Evolutionary conservation across 2,113 vertebrate species (phyloP).

Genomic region (Xerus inauris): DNA sequence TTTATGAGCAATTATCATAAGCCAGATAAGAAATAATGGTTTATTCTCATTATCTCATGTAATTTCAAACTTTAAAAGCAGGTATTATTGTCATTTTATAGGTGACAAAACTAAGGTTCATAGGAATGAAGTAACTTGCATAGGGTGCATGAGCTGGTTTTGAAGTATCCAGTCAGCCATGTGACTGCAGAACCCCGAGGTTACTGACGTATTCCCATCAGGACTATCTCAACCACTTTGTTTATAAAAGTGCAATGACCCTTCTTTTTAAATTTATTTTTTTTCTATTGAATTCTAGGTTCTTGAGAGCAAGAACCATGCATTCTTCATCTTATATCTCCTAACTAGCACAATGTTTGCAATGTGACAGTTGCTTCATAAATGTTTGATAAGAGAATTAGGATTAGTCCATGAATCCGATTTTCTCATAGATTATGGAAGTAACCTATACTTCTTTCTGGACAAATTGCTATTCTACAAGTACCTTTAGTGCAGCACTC

Average conservation of each 20-base stretch:
- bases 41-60: neutral
- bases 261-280: conserved; percentile 29
- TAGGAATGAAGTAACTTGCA: neutral
- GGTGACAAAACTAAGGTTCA: conserved; percentile 27
- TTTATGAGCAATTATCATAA: conserved; percentile 35
- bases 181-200: neutral
- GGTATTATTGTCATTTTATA: neutral
- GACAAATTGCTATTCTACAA: neutral
- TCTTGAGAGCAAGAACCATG: neutral
- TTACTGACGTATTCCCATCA: neutral
- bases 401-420: neutral
- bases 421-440: neutral
- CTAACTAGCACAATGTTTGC: neutral
- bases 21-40: neutral
- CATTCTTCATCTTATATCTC: conserved; percentile 3
- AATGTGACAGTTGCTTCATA: neutral
- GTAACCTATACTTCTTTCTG: neutral
- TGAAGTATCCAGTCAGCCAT: neutral
- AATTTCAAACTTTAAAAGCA: neutral
- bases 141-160: neutral
- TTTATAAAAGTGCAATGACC: neutral
- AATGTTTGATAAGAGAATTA: neutral
- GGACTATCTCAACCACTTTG: neutral
- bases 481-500: neutral
- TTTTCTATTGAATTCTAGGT: neutral